These are phyloP conservation scores for Plumapathes pennacea DNA, from an alignment of 92 coral and sea anemone genomes.

Conservation along the genomic window DNA sequence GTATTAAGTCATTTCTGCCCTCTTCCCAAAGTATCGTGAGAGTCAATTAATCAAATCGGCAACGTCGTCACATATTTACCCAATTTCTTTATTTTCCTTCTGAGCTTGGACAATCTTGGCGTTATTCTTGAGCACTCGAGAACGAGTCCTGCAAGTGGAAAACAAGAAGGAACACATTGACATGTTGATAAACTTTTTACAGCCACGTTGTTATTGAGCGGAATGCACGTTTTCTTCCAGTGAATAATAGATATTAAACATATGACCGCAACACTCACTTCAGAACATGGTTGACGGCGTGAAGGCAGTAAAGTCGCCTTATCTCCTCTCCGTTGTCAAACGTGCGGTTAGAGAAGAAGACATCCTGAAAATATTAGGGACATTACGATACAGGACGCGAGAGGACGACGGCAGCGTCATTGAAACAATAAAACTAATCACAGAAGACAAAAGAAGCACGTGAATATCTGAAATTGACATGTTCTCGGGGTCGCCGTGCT, in stretches of 20 bases:
- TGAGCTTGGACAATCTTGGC: slow-evolving; percentile 86
- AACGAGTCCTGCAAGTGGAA: slow-evolving; percentile 65
- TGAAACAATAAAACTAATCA: background rate
- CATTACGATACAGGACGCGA: too few relatives aligned
- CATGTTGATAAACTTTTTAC: background rate
- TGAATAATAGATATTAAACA: too few relatives aligned
- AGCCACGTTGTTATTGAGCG: background rate
- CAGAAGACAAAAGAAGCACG: background rate
- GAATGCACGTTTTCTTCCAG: too few relatives aligned
- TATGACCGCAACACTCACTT: slow-evolving; percentile 56
- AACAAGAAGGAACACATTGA: background rate
- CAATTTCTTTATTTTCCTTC: slow-evolving; percentile 74
- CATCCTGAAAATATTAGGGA: slow-evolving; percentile 82
- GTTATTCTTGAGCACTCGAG: slow-evolving; percentile 78
- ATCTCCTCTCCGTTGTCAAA: slow-evolving; percentile 89
- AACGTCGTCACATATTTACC: too few relatives aligned
- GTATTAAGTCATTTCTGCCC: too few relatives aligned
- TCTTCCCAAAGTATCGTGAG: too few relatives aligned
- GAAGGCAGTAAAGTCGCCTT: slow-evolving; percentile 76
- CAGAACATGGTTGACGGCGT: slow-evolving; percentile 84
- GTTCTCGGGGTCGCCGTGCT: background rate
- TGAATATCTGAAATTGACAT: background rate
- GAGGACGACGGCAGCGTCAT: background rate
- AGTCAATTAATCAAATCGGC: too few relatives aligned
- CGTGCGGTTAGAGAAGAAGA: slow-evolving; percentile 73